Evolutionary conservation across 1,140 invertebrate species (phyloP).

Genomic region (Diplogasteroides magnus): DNA sequence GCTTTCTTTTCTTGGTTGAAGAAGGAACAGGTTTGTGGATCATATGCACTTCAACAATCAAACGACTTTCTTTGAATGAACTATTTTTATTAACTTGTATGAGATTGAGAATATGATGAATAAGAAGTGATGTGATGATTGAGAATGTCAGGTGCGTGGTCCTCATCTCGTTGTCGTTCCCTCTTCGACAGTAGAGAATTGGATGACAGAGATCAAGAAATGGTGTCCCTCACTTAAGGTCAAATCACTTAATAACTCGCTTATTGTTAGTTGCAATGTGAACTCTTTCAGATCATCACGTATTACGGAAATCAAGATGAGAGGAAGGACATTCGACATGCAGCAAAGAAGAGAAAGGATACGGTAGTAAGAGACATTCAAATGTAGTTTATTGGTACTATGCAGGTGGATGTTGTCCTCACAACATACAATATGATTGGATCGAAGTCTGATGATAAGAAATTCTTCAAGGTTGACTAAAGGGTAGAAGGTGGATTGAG

Average conservation of each 20-base stretch:
- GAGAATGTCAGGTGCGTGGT: conserved; percentile 19
- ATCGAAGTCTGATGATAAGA: conserved; percentile 78
- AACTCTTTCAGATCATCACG: conserved; percentile 12
- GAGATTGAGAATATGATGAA: neutral
- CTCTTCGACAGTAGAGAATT: conserved; percentile 51
- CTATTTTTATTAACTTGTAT: neutral
- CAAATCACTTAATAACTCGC: neutral
- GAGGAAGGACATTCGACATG: conserved; percentile 29
- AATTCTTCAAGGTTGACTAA: conserved; percentile 69
- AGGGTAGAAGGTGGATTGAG: neutral
- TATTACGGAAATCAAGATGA: conserved; percentile 44
- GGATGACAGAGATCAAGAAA: conserved; percentile 40
- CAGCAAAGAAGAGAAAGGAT: conserved; percentile 31
- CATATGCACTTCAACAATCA: too few species aligned
- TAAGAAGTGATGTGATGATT: neutral
- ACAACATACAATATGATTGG: conserved; percentile 60
- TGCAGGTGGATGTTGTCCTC: conserved; percentile 40
- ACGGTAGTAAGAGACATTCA: neutral
- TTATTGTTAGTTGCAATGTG: neutral
- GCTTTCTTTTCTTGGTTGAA: conserved; percentile 43
- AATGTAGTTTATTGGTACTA: neutral
- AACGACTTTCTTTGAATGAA: too few species aligned
- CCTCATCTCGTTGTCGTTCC: conserved; percentile 48
- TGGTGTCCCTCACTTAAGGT: conserved; percentile 46
- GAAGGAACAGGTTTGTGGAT: too few species aligned